These are phyloP conservation scores for Oplegnathus fasciatus DNA, from an alignment of 2,113 vertebrate species.

Conservation along the genomic window DNA sequence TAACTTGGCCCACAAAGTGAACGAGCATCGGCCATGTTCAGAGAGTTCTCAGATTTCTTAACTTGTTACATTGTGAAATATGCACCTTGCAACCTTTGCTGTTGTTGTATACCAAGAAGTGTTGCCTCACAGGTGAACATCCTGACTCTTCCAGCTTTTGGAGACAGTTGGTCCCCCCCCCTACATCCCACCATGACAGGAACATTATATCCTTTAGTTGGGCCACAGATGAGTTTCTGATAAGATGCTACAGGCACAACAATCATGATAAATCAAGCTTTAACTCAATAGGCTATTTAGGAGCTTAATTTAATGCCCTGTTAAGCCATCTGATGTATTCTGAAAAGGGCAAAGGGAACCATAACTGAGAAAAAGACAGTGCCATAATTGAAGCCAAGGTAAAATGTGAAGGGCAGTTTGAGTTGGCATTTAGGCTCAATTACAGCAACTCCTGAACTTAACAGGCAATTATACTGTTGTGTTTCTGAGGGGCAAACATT, in stretches of 20 bases:
- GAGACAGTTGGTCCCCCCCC: neutral
- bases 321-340: slow-evolving; percentile 28
- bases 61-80: neutral
- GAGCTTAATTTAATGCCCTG: slow-evolving; percentile 31
- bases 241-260: slow-evolving; percentile 7
- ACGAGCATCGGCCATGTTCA: neutral
- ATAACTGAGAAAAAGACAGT: slow-evolving; percentile 12
- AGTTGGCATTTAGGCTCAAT: slow-evolving; percentile 46
- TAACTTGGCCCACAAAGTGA: neutral
- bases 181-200: too few relatives aligned
- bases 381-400: slow-evolving; percentile 28
- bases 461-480: slow-evolving; percentile 33
- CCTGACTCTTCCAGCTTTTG: neutral
- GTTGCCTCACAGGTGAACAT: slow-evolving; percentile 15
- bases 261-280: slow-evolving; percentile 22
- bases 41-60: neutral
- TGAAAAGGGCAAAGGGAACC: slow-evolving; percentile 54
- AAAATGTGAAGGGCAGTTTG: slow-evolving; percentile 32
- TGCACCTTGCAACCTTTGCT: neutral
- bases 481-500: neutral
- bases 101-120: neutral
- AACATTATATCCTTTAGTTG: neutral
- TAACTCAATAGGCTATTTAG: slow-evolving; percentile 14
- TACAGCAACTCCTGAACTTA: slow-evolving; percentile 46
- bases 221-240: slow-evolving; percentile 8